Evolutionary conservation across 2,888 invertebrate species (phyloP).

Genomic region (Rotaria magnacalcarata): DNA sequence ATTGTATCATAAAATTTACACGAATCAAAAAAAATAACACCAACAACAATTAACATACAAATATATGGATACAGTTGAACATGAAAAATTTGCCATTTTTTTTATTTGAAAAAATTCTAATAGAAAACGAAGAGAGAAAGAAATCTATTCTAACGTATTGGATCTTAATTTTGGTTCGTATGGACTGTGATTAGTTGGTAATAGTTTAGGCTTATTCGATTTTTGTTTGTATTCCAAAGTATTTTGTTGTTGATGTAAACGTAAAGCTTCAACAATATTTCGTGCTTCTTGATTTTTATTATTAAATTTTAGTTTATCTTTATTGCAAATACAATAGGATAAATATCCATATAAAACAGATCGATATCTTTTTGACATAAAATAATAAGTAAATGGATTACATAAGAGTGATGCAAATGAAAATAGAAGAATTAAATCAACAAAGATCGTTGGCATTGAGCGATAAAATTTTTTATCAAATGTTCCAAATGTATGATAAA

Average conservation of each 20-base stretch:
- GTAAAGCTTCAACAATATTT: neutral
- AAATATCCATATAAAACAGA: neutral
- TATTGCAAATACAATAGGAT: neutral
- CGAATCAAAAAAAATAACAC: too few species aligned
- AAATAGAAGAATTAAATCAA: constrained; percentile 5
- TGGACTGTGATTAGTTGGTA: neutral
- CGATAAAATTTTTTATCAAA: constrained; percentile 31
- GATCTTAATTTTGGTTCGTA: neutral
- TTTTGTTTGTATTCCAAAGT: neutral
- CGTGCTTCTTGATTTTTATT: neutral
- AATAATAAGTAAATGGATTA: constrained; percentile 32
- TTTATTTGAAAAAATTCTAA: too few species aligned
- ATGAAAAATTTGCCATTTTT: too few species aligned
- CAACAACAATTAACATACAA: too few species aligned
- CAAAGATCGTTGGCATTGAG: neutral
- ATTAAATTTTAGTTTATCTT: neutral
- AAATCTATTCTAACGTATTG: neutral
- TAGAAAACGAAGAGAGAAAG: neutral
- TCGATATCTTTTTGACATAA: constrained; percentile 30
- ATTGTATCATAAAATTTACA: too few species aligned
- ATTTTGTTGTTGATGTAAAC: constrained; percentile 1
- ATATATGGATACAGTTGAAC: too few species aligned
- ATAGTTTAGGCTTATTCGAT: neutral
- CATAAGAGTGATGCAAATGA: constrained; percentile 9
- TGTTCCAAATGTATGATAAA: constrained; percentile 23